A percentile compares a stretch with the other conserved stretches of the same genome.
Conservation (phyloP, 2,888 invertebrate species). For the Oscheius onirici region DNA sequence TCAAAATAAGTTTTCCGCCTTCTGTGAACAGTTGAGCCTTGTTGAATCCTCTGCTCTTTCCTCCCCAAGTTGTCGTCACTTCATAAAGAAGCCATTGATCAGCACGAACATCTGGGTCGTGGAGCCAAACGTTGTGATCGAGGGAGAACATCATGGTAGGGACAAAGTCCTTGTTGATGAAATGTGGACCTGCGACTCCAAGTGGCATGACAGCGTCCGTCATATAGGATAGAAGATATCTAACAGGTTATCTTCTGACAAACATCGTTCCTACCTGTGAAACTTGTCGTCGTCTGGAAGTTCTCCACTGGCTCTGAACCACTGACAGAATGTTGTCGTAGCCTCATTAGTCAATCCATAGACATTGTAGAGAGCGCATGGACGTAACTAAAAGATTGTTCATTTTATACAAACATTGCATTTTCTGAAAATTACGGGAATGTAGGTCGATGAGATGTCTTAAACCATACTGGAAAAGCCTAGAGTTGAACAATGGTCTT, state of each 20-base stretch:
- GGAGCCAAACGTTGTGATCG: slow-evolving; percentile 66
- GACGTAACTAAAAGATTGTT: slow-evolving; percentile 35
- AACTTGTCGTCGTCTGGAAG: slow-evolving; percentile 39
- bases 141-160: slow-evolving; percentile 65
- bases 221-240: slow-evolving; percentile 41
- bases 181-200: slow-evolving; percentile 57
- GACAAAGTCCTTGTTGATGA: slow-evolving; percentile 51
- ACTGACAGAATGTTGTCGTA: slow-evolving; percentile 33
- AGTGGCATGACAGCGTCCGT: slow-evolving; percentile 47
- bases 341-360: slow-evolving; percentile 40
- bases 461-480: no score
- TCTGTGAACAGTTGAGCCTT: slow-evolving; percentile 61
- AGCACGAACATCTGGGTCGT: slow-evolving; percentile 48
- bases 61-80: slow-evolving; percentile 50
- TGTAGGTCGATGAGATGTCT: no score
- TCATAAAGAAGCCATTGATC: slow-evolving; percentile 69
- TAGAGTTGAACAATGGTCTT: no score
- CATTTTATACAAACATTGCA: no score
- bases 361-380: slow-evolving; percentile 41
- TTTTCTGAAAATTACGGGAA: no score
- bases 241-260: background rate
- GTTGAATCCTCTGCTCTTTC: slow-evolving; percentile 55
- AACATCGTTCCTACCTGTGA: slow-evolving; percentile 28
- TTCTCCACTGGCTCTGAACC: slow-evolving; percentile 48
- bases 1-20: slow-evolving; percentile 60